Conservation (phyloP, 1,140 invertebrate genomes). For the Drosophila varians region DNA sequence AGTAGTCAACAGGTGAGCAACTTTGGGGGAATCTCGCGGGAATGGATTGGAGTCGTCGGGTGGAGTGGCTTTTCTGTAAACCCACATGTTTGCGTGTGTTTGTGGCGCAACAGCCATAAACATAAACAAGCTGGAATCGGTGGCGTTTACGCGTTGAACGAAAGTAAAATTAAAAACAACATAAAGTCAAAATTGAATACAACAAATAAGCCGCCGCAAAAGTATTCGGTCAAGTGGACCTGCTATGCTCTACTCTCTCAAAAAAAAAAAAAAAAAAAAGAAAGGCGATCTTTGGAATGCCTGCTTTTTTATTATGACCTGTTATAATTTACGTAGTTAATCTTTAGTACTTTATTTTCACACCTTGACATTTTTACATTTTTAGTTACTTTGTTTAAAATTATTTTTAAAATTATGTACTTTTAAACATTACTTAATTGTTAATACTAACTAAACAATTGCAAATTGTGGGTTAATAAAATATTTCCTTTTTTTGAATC, state of each 20-base stretch:
- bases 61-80: background rate
- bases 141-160: conserved; percentile 61
- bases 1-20: conserved; percentile 77
- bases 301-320: background rate
- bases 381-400: too few relatives aligned
- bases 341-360: background rate
- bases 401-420: too few relatives aligned
- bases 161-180: conserved; percentile 70
- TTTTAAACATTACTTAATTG: too few relatives aligned
- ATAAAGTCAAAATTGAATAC: conserved; percentile 54
- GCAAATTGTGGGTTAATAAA: too few relatives aligned
- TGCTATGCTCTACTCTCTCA: conserved; percentile 19
- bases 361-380: too few relatives aligned
- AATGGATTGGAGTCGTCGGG: background rate
- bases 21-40: conserved; percentile 30
- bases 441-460: too few relatives aligned
- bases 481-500: too few relatives aligned
- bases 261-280: background rate
- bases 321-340: background rate
- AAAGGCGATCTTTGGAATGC: background rate
- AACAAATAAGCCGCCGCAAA: conserved; percentile 28
- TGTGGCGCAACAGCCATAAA: conserved; percentile 51
- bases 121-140: conserved; percentile 54
- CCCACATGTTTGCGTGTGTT: conserved; percentile 4
- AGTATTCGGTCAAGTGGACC: conserved; percentile 35